These are phyloP conservation scores for Sesamia nonagrioides DNA, from an alignment of 1,140 invertebrate genomes.

Conservation along the genomic window DNA sequence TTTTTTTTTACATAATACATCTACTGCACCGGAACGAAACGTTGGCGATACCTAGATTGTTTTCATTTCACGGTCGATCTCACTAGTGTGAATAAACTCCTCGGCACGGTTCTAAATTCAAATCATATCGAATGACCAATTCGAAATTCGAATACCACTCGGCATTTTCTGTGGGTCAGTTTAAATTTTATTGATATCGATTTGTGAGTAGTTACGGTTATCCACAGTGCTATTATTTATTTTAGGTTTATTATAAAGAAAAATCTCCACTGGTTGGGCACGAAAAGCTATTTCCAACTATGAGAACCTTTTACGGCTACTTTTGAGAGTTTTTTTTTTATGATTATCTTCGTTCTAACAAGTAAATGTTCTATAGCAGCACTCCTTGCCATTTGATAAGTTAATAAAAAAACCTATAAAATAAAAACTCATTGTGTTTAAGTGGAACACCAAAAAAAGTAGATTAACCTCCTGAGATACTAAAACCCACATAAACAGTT, in stretches of 20 bases:
- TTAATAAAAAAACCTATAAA: slow-evolving; percentile 1
- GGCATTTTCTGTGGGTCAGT: slow-evolving; percentile 47
- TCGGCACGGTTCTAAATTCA: slow-evolving; percentile 60
- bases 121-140: slow-evolving; percentile 59
- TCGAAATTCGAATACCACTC: slow-evolving; percentile 52
- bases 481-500: slow-evolving; percentile 12
- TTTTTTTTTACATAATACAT: slow-evolving; percentile 31
- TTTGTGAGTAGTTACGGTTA: slow-evolving; percentile 22
- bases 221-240: slow-evolving; percentile 26
- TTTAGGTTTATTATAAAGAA: slow-evolving; percentile 26
- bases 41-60: slow-evolving; percentile 60
- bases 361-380: not conserved
- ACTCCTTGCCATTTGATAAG: slow-evolving; percentile 4
- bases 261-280: slow-evolving; percentile 1
- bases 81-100: slow-evolving; percentile 68
- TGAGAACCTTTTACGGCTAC: slow-evolving; percentile 9
- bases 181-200: slow-evolving; percentile 38
- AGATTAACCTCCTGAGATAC: not conserved
- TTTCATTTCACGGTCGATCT: slow-evolving; percentile 68
- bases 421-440: not conserved
- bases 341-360: not conserved
- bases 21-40: slow-evolving; percentile 42
- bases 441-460: not conserved
- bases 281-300: not conserved
- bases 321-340: not conserved